Evolutionary conservation across 2,888 invertebrate species (phyloP), one percentile per base, ranked within the genome.

Genomic region (Drosophila hamatofila): DNA sequence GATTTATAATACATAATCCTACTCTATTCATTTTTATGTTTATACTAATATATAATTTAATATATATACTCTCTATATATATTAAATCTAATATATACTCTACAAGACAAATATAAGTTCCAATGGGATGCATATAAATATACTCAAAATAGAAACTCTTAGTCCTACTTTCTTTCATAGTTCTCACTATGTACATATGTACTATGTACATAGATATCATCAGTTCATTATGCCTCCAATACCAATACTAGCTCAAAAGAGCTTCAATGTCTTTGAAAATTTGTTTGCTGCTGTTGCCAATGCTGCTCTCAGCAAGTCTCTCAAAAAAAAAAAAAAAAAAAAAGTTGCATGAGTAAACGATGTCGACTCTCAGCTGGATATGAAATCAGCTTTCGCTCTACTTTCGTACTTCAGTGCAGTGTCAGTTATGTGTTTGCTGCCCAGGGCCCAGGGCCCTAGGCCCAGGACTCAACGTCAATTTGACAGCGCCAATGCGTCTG

Each of bases 401-500:
- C 44, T 25, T 25, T 16, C 12, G 8, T 14, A n/a, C 3, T 9
- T 46, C 33, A 18, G 5, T 25, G 18, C 44, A 9, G 5, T 35
- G 4, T 44, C 41, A 30, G 21, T 41, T 56, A 27, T 42, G 35
- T 35, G 23, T 41, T 41, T 27, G 56, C 55, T 33, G 35, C 16
- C 35, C 35, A 16, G 30, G 11, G 21, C 2, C 23, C 54, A 54
- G n/a, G n/a, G n/a, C n/a, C n/a, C n/a, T n/a, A n/a, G n/a, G 33
- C 2, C 55, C 9, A 11, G 46, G 11, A 68, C 64, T 1, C 51
- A 37, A 4, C 21, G 7, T 1, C 25, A 54, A n/a, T 39, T n/a
- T 39, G 39, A 39, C 39, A 39, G 39, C 39, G n/a, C 39, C 39
- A n/a, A 3, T 56, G 81, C 80, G 2, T 74, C 70, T 59, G 78